A percentile compares a stretch with the other conserved stretches of the same genome.
phyloP scores from a whole-genome alignment of 2,113 vertebrate genomes.

The Vulpes ferrilata region DNA sequence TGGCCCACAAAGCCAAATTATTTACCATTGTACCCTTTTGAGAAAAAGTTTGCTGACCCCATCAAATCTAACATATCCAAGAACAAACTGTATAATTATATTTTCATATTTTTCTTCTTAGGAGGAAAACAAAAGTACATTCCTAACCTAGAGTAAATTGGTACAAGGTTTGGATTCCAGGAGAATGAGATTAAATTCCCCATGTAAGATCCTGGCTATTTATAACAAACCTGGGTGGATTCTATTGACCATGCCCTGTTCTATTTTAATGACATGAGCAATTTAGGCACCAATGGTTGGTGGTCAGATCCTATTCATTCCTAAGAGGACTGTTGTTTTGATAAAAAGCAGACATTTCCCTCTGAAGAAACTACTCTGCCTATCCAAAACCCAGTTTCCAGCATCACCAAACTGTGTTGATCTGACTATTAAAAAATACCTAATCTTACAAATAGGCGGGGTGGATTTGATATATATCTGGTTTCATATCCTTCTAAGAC shows the following conservation, averaged over 20 bases:
- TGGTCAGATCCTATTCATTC: neutral
- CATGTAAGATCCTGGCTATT: conserved; percentile 47
- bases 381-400: neutral
- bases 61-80: conserved; percentile 24
- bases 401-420: neutral
- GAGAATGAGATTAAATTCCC: conserved; percentile 66
- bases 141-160: conserved; percentile 59
- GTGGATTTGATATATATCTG: neutral
- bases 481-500: neutral
- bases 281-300: neutral
- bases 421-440: neutral
- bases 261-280: conserved; percentile 51
- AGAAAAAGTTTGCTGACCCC: conserved; percentile 25
- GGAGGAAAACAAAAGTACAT: conserved; percentile 66
- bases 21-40: neutral
- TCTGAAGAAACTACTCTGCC: neutral
- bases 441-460: neutral
- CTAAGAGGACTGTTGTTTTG: neutral
- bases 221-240: conserved; percentile 59
- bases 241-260: neutral
- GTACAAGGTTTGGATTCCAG: conserved; percentile 59
- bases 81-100: conserved; percentile 53
- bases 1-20: neutral
- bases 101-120: conserved; percentile 59
- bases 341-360: conserved; percentile 5